A percentile compares a stretch with the other conserved stretches of the same genome.
phyloP scores from a whole-genome alignment of 1,140 invertebrate species.

The Penaeus japonicus region DNA sequence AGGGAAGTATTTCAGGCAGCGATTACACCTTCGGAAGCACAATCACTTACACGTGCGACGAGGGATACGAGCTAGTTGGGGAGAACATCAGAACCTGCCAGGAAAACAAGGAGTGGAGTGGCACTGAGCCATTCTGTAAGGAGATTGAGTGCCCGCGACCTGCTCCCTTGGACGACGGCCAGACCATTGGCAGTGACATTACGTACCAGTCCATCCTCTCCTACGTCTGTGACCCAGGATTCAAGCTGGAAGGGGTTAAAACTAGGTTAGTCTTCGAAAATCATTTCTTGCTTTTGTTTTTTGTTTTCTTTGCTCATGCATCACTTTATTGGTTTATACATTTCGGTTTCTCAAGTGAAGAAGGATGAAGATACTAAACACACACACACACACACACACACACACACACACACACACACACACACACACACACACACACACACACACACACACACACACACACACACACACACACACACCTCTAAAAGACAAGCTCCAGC shows the following conservation, averaged over 20 bases:
- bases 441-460: too few relatives aligned
- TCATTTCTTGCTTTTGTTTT: neutral
- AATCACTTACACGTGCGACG: conserved; percentile 60
- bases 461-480: neutral
- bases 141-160: conserved; percentile 59
- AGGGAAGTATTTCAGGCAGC: conserved; percentile 49
- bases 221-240: conserved; percentile 64
- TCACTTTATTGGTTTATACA: neutral
- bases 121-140: conserved; percentile 60
- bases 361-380: too few relatives aligned
- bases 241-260: conserved; percentile 60
- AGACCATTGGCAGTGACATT: conserved; percentile 58
- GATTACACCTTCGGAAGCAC: conserved; percentile 43
- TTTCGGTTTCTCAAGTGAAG: neutral
- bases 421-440: too few relatives aligned
- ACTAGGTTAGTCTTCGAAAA: conserved; percentile 32
- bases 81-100: conserved; percentile 60
- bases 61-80: conserved; percentile 62
- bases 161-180: conserved; percentile 60
- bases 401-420: too few relatives aligned
- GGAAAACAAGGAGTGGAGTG: conserved; percentile 62
- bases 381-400: too few relatives aligned
- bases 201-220: conserved; percentile 60
- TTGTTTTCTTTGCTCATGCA: too few relatives aligned
- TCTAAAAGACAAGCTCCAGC: neutral